Base-by-base conservation (phyloP, 2,797 vertebrate genomes). In the Loriculus beryllinus region DNA sequence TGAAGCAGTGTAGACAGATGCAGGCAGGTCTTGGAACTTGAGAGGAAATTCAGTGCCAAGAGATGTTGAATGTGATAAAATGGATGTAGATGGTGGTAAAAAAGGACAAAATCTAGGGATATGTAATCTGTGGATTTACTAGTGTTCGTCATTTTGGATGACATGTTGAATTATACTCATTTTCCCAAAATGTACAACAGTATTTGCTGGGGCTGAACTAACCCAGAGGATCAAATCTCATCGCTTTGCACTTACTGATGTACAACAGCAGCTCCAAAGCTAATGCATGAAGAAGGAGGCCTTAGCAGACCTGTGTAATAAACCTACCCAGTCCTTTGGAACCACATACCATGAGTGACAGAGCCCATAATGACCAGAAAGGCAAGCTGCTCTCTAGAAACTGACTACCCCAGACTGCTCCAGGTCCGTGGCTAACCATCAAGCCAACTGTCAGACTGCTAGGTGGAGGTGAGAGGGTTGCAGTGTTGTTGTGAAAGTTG, bases 401-500 rank as follows among this genome's bases (percentile, higher is more conserved):
- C 5, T 39, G 82, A 54, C 77, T 83, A 63, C 78, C 43, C 48
- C 70, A 64, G 71, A 29, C 91, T 88, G 88, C 91, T 40, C 1
- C 10, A 12, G 49, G 88, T 3, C 90, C 54, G 33, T 95, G 93
- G 94, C 96, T 95, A 95, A 96, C 94, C 90, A 93, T 75, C 69
- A 37, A 87, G 48, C 52, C 87, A 96, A 95, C 95, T 95, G 95
- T 40, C 93, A 94, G 90, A 23, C 76, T 94, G 69, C 65, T 86
- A 48, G 21, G 20, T 65, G 68, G 68, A 63, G 59, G 43, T 19
- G 15, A 54, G 31, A 57, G n/a, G 23, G 57, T 93, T 95, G 90
- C 93, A 93, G 59, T 29, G 54, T 31, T 78, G 9, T 96, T 95
- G 84, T 96, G 96, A 95, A 96, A 96, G 90, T 47, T 95, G 93